A percentile compares a stretch with the other conserved stretches of the same genome.
Evolutionary conservation across 2,797 vertebrate species (phyloP).

Genomic region (Galagoides demidoff): DNA sequence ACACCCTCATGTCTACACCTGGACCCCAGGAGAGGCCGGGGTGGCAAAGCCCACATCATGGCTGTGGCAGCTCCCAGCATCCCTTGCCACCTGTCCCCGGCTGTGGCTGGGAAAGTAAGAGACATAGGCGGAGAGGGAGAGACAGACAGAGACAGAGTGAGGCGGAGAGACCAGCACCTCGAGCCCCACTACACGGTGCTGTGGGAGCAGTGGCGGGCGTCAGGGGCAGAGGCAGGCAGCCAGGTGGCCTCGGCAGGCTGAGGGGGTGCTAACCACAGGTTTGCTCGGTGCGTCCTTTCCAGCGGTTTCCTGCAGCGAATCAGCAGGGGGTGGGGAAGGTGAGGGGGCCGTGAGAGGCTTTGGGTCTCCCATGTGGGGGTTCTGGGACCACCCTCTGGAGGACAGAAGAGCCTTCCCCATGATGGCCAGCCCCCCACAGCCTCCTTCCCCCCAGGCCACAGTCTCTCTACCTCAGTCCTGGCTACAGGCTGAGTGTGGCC

Average conservation of each 20-base stretch:
- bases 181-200: too few relatives aligned
- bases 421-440: too few relatives aligned
- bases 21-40: not conserved
- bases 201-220: not conserved
- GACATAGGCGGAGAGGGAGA: not conserved
- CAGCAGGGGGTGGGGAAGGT: not conserved
- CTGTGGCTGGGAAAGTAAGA: not conserved
- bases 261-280: not conserved
- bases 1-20: not conserved
- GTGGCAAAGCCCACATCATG: not conserved
- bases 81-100: not conserved
- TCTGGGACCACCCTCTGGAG: not conserved
- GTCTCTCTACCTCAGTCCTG: not conserved
- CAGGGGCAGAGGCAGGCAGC: accelerated
- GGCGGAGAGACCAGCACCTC: not conserved
- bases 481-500: not conserved
- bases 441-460: not conserved
- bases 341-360: not conserved
- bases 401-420: not conserved
- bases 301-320: not conserved
- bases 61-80: not conserved
- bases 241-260: accelerated
- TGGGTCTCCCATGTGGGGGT: not conserved
- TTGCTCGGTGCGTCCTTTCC: not conserved
- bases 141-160: not conserved